A percentile compares a stretch with the other conserved stretches of the same genome.
Conservation (phyloP, 1,140 invertebrate species). For the Helicoverpa armigera region DNA sequence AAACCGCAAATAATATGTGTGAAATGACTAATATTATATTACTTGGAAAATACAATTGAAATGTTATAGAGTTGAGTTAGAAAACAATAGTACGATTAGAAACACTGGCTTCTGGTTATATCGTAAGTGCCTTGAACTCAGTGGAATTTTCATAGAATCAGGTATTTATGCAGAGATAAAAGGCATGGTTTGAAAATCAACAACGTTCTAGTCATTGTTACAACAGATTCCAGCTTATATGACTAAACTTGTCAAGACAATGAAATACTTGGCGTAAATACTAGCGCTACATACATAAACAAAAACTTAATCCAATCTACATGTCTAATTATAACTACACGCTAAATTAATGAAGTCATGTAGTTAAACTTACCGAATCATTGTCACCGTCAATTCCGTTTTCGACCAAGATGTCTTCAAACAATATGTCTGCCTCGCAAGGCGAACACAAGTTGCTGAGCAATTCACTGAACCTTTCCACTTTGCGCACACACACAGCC, state of each 20-base stretch:
- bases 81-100: slow-evolving; percentile 21
- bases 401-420: slow-evolving; percentile 80
- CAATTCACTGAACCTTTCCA: slow-evolving; percentile 84
- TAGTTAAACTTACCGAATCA: slow-evolving; percentile 66
- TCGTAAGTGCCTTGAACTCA: too few relatives aligned
- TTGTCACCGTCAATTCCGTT: slow-evolving; percentile 75
- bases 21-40: slow-evolving; percentile 31
- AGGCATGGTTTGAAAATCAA: not conserved
- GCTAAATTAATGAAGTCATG: not conserved
- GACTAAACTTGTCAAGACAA: not conserved
- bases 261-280: not conserved
- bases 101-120: not conserved
- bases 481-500: slow-evolving; percentile 83
- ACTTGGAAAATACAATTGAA: slow-evolving; percentile 25
- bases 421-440: slow-evolving; percentile 80
- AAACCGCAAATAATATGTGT: slow-evolving; percentile 33
- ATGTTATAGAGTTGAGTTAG: not conserved
- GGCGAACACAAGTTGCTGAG: slow-evolving; percentile 84
- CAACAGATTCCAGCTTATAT: not conserved
- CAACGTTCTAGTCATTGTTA: not conserved
- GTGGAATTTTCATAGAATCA: not conserved
- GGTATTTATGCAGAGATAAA: not conserved
- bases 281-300: not conserved
- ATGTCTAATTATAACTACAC: not conserved
- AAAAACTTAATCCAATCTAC: not conserved